Conservation (phyloP, 2,888 invertebrate species). For the Mythimna lalbum region DNA sequence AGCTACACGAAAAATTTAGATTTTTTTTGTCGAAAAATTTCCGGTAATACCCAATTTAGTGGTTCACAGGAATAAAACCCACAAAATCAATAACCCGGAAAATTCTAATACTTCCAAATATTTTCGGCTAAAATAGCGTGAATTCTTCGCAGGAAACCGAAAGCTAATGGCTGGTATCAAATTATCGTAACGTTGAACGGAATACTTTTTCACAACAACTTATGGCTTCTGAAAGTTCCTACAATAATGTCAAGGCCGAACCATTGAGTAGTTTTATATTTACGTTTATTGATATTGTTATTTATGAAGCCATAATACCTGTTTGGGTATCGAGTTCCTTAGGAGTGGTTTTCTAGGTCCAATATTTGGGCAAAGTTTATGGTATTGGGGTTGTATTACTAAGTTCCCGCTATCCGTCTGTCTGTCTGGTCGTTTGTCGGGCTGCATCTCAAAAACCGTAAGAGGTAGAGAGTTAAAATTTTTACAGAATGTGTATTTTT, state of each 20-base stretch:
- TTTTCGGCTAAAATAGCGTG: constrained; percentile 13
- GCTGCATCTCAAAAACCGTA: not conserved
- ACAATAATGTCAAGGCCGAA: constrained; percentile 10
- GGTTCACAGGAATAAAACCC: not conserved
- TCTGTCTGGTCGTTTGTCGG: not conserved
- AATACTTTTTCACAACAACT: constrained; percentile 31
- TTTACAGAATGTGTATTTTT: no score
- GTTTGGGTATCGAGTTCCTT: not conserved
- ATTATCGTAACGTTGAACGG: constrained; percentile 20
- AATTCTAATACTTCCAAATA: constrained; percentile 21
- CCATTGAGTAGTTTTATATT: constrained; percentile 4
- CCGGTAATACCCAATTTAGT: constrained; percentile 3
- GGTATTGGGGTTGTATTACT: not conserved
- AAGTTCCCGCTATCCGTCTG: not conserved
- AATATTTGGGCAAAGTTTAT: not conserved
- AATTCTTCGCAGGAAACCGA: constrained; percentile 5
- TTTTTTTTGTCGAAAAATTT: no score
- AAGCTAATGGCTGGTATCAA: constrained; percentile 37
- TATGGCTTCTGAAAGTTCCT: constrained; percentile 8
- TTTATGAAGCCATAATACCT: constrained; percentile 15
- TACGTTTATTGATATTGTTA: constrained; percentile 7
- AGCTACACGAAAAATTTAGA: no score
- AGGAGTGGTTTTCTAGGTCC: not conserved
- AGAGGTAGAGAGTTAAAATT: not conserved
- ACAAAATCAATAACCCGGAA: constrained; percentile 32